These are phyloP conservation scores for Timema podura DNA, from an alignment of 2,888 invertebrate species.

Conservation along the genomic window DNA sequence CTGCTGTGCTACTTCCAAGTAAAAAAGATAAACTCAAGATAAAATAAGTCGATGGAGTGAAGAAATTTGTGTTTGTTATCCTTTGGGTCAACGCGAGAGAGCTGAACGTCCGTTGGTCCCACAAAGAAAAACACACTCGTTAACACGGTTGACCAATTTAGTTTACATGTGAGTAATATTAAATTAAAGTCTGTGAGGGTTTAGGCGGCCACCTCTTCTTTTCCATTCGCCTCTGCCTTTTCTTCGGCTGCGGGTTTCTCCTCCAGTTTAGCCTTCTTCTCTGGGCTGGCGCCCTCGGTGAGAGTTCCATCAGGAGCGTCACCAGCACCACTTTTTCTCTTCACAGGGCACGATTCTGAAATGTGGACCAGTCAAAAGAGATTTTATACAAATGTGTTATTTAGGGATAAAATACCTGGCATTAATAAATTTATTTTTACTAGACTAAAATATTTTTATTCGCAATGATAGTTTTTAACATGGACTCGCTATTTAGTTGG, in stretches of 20 bases:
- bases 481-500: too few relatives aligned
- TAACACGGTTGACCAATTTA: slow-evolving; percentile 15
- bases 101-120: slow-evolving; percentile 14
- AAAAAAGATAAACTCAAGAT: not conserved
- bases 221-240: slow-evolving; percentile 47
- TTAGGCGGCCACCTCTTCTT: slow-evolving; percentile 45
- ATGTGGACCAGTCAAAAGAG: not conserved
- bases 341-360: slow-evolving; percentile 37
- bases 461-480: too few relatives aligned
- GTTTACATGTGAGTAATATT: not conserved
- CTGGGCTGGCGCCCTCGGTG: slow-evolving; percentile 60
- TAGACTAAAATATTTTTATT: too few relatives aligned
- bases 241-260: slow-evolving; percentile 56
- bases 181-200: slow-evolving; percentile 14
- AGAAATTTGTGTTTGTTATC: slow-evolving; percentile 4
- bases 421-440: too few relatives aligned
- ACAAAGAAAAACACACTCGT: slow-evolving; percentile 29
- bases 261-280: slow-evolving; percentile 68
- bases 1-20: slow-evolving; percentile 14
- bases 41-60: too few relatives aligned
- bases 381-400: too few relatives aligned
- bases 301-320: slow-evolving; percentile 46
- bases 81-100: slow-evolving; percentile 2
- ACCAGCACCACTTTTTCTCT: slow-evolving; percentile 64
- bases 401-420: too few relatives aligned